Evolutionary conservation across 2,888 invertebrate species (phyloP).

Genomic region (Stenichneumon culpator): DNA sequence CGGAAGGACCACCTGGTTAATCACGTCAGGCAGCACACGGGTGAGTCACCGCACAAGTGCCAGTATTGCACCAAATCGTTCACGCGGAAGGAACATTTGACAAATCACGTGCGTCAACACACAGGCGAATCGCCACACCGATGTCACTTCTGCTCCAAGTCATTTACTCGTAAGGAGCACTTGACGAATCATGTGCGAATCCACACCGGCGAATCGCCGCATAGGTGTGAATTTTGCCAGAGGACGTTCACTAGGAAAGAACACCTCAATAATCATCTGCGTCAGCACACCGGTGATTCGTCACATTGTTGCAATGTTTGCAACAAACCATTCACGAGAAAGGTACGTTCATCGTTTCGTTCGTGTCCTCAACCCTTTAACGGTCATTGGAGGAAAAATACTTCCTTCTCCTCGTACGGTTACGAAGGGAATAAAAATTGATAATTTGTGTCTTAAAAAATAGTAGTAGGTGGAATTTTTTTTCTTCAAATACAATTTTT

Average conservation of each 20-base stretch:
- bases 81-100: constrained; percentile 93
- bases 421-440: neutral
- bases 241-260: constrained; percentile 91
- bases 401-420: neutral
- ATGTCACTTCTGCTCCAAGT: constrained; percentile 94
- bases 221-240: constrained; percentile 90
- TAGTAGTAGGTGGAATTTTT: neutral
- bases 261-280: constrained; percentile 90
- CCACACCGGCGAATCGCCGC: constrained; percentile 88
- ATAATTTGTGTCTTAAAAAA: neutral
- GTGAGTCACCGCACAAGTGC: constrained; percentile 92
- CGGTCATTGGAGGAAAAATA: neutral
- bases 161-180: constrained; percentile 95
- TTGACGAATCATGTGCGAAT: constrained; percentile 93
- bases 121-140: constrained; percentile 95
- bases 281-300: constrained; percentile 91
- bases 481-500: neutral
- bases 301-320: constrained; percentile 91
- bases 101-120: constrained; percentile 94
- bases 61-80: constrained; percentile 92
- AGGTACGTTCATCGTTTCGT: constrained; percentile 80
- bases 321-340: constrained; percentile 91
- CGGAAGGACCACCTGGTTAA: constrained; percentile 93
- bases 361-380: neutral
- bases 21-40: constrained; percentile 91